These are phyloP conservation scores for Lanius ludovicianus DNA, from an alignment of 2,113 vertebrate species.

Conservation along the genomic window DNA sequence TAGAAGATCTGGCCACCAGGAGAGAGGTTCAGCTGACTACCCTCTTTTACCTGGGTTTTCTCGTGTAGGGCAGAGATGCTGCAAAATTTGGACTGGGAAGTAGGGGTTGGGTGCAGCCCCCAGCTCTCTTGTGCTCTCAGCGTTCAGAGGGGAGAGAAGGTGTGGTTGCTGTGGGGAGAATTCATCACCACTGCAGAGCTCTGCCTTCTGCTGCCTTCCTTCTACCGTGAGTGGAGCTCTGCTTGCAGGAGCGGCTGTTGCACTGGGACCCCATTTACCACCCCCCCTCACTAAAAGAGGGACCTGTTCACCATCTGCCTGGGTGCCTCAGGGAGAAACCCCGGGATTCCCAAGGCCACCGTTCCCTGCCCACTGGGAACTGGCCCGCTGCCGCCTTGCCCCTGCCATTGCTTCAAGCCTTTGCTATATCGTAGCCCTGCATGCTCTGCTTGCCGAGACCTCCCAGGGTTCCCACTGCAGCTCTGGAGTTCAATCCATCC, in stretches of 20 bases:
- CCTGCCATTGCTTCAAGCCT: too few species aligned
- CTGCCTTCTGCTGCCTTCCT: not conserved
- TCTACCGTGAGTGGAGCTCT: not conserved
- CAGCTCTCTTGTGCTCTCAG: not conserved
- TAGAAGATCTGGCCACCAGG: not conserved
- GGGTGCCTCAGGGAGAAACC: too few species aligned
- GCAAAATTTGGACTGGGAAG: not conserved
- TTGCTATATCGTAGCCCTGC: rapidly evolving
- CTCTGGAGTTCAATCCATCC: not conserved
- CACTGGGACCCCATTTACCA: not conserved
- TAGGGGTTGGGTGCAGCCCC: not conserved
- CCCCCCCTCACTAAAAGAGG: not conserved
- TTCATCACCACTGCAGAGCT: not conserved
- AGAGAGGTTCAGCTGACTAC: not conserved
- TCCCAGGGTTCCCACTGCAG: too few species aligned
- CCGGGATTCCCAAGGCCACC: too few species aligned
- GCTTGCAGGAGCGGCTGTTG: not conserved
- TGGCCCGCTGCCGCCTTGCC: rapidly evolving
- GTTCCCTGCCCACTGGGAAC: too few species aligned
- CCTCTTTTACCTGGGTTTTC: not conserved
- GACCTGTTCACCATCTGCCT: not conserved
- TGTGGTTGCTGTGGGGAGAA: not conserved
- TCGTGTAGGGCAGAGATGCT: not conserved
- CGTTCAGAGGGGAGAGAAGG: not conserved
- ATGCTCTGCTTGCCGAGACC: not conserved